These are phyloP conservation scores for Xenopus laevis DNA, from an alignment of 2,113 vertebrate species.

Conservation along the genomic window DNA sequence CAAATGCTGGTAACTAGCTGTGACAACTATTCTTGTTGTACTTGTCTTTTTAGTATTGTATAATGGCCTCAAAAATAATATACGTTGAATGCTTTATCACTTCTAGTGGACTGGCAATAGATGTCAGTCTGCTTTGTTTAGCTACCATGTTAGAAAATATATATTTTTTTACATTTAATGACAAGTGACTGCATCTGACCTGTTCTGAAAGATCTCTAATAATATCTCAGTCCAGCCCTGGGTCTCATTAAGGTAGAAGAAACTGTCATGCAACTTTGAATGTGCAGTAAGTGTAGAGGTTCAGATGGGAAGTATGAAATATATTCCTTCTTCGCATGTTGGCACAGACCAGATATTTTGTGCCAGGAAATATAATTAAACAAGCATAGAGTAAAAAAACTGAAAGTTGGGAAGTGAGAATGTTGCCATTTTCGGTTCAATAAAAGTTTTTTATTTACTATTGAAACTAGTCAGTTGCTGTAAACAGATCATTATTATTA, in stretches of 20 bases:
- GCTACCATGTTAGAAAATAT: slow-evolving; percentile 55
- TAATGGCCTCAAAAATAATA: slow-evolving; percentile 45
- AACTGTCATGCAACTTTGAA: slow-evolving; percentile 61
- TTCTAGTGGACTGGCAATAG: slow-evolving; percentile 41
- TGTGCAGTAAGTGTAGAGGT: slow-evolving; percentile 61
- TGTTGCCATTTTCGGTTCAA: not conserved
- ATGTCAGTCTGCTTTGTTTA: slow-evolving; percentile 61
- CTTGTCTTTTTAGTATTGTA: slow-evolving; percentile 40
- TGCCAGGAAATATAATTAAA: slow-evolving; percentile 54
- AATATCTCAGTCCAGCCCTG: slow-evolving; percentile 55
- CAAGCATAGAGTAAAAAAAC: slow-evolving; percentile 54
- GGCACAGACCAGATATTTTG: slow-evolving; percentile 58
- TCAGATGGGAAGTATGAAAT: slow-evolving; percentile 59
- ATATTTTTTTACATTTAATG: slow-evolving; percentile 59
- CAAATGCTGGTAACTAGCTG: slow-evolving; percentile 40
- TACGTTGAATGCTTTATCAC: slow-evolving; percentile 51
- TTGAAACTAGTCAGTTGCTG: too few relatives aligned
- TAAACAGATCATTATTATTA: too few relatives aligned
- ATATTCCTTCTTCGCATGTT: slow-evolving; percentile 58
- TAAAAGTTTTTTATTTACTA: too few relatives aligned
- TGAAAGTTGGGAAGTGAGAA: not conserved
- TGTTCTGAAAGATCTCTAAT: slow-evolving; percentile 61
- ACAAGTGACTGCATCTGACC: slow-evolving; percentile 53
- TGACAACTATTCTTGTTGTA: slow-evolving; percentile 43
- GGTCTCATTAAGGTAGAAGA: slow-evolving; percentile 62